Evolutionary conservation across 2,113 vertebrate genomes (phyloP), one percentile per base, ranked within the genome.

Genomic region (Megaceryle torquata): DNA sequence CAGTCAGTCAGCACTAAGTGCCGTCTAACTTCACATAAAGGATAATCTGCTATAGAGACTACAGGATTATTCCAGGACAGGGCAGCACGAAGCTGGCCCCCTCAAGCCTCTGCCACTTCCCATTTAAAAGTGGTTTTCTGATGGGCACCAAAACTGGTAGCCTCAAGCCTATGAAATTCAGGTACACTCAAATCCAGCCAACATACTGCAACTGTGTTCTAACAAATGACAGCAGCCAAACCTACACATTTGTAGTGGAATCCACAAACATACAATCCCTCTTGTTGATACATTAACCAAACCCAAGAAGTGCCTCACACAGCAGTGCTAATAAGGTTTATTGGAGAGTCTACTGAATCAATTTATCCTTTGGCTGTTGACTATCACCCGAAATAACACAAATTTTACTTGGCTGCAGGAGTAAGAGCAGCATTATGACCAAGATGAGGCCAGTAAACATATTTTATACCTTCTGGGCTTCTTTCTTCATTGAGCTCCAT

Each of bases 401-500:
- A 75, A 51, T 31, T 92, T 64, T 71, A 82, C n/a, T 78, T 61
- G 79, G 53, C 46, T 91, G 26, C 39, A 63, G n/a, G 25, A 95
- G 33, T 82, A 93, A 91, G 46, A 41, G 19, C 53, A 91, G 41
- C 4, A 2, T 6, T 39, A 72, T 33, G 29, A 64, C 84, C 64
- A 84, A 85, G 26, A 57, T 70, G 26, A 2, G 31, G 35, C 15
- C 39, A 90, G 31, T 31, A 89, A 90, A 89, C 6, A 71, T 1
- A 51, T 76, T 69, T 68, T 44, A 43, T 97, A 99, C 99, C 98
- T 99, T 99, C 95, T 99, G 99, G 86, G 98, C 98, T 96, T 99
- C 98, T 79, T 98, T 97, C 97, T 98, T 99, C 91, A 98, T 98
- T 94, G 98, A 97, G 93, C 97, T 98, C 98, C 98, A 99, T 86